Conservation (phyloP, 2,888 invertebrate genomes). For the Tachina fera region DNA sequence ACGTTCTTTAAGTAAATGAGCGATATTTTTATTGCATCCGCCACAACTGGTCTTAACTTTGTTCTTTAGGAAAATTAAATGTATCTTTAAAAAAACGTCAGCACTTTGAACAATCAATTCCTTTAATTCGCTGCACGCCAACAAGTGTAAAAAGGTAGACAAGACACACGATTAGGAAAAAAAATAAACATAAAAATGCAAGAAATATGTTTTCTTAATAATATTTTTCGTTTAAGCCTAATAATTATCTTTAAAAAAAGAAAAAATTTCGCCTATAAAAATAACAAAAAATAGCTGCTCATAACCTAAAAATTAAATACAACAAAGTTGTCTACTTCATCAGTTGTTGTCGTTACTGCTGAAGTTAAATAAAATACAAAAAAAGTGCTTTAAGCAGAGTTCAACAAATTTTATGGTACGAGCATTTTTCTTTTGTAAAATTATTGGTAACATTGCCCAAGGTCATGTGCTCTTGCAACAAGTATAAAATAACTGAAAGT, state of each 20-base stretch:
- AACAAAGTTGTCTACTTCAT: background rate
- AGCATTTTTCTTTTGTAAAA: constrained; percentile 12
- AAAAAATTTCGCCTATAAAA: constrained; percentile 30
- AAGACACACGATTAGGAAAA: background rate
- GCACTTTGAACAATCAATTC: background rate
- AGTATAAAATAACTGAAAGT: no score
- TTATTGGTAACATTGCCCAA: constrained; percentile 59
- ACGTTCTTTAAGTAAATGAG: no score
- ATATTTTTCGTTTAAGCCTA: constrained; percentile 33
- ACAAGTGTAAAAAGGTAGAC: constrained; percentile 51
- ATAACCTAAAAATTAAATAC: constrained; percentile 42
- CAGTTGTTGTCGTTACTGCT: constrained; percentile 1
- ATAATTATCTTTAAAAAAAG: constrained; percentile 26
- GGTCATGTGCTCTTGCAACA: constrained; percentile 41
- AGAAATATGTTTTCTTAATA: constrained; percentile 32
- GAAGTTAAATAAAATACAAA: background rate
- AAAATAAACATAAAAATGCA: constrained; percentile 16
- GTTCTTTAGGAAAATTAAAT: no score
- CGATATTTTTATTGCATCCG: no score
- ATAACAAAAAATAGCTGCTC: background rate
- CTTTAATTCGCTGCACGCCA: background rate
- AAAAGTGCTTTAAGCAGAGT: background rate
- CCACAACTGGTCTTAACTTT: no score
- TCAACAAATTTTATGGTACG: constrained; percentile 33
- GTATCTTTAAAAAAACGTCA: no score